Percentiles rank a stretch among this genome's conserved stretches.
Conservation (phyloP, 2,113 vertebrate species). For the Silurus glanis region DNA sequence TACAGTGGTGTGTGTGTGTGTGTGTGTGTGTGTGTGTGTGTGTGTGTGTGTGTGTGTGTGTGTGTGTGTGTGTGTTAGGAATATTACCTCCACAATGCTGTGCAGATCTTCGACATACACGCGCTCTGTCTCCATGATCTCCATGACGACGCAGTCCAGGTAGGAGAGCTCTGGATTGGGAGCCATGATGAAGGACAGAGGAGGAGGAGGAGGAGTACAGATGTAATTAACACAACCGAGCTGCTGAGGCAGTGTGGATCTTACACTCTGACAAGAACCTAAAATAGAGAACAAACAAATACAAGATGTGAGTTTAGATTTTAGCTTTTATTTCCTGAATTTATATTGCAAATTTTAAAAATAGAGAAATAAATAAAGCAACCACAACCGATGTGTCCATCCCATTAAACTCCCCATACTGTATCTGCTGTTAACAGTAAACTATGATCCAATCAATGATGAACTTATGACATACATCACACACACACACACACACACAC, state of each 20-base stretch:
- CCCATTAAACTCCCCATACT: not conserved
- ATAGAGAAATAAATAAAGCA: not conserved
- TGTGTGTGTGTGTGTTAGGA: no score
- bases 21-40: not conserved
- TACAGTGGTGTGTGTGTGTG: not conserved
- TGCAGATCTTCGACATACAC: slow-evolving; percentile 88
- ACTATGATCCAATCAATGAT: not conserved
- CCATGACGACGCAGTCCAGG: slow-evolving; percentile 86
- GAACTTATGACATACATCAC: not conserved
- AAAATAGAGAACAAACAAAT: not conserved
- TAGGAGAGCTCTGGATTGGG: slow-evolving; percentile 79
- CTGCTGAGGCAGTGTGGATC: not conserved
- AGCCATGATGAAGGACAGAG: slow-evolving; percentile 51
- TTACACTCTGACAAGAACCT: not conserved
- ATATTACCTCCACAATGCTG: slow-evolving; percentile 89
- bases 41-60: not conserved
- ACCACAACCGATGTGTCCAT: not conserved
- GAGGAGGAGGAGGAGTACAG: slow-evolving; percentile 56
- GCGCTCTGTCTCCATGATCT: slow-evolving; percentile 91
- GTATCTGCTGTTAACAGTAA: not conserved
- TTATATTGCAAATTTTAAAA: not conserved
- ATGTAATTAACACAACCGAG: not conserved
- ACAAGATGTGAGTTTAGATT: not conserved
- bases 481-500: not conserved
- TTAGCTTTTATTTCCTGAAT: no score